phyloP scores from a whole-genome alignment of 2,888 invertebrate species.

The Standfussiana lucernea region DNA sequence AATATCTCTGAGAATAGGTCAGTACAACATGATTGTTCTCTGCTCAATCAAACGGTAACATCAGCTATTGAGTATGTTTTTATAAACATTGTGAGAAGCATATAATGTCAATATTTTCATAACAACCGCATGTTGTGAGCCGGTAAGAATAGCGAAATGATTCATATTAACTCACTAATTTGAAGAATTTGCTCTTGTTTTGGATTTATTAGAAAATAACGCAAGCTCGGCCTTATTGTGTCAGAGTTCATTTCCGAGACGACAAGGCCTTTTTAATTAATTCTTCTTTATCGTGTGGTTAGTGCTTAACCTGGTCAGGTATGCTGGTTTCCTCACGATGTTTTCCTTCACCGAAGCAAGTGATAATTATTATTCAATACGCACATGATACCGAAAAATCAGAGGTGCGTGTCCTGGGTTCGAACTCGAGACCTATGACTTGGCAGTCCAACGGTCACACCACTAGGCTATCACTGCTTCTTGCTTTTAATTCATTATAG shows the following conservation, averaged over 20 bases:
- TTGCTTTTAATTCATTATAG: no score
- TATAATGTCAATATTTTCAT: slow-evolving; percentile 47
- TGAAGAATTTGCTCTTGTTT: slow-evolving; percentile 1
- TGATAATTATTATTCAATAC: no score
- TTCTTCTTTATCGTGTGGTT: no score
- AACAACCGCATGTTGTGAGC: slow-evolving; percentile 13
- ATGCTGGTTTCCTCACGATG: no score
- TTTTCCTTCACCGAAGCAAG: no score
- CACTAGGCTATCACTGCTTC: no score
- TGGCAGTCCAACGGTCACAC: no score
- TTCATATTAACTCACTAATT: neutral
- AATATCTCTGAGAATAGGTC: neutral
- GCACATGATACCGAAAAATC: no score
- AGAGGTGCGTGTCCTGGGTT: no score
- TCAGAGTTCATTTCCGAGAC: slow-evolving; percentile 27
- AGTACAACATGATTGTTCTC: neutral
- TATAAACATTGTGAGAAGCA: slow-evolving; percentile 16
- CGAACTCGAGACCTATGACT: no score
- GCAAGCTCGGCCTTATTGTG: slow-evolving; percentile 16
- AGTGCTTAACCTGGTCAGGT: no score
- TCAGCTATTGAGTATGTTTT: neutral
- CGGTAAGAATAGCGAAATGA: neutral
- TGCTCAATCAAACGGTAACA: neutral
- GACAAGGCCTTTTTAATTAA: slow-evolving; percentile 22
- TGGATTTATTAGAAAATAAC: slow-evolving; percentile 30